Base-by-base conservation (phyloP, 2,888 invertebrate species). In the Tholera decimalis region DNA sequence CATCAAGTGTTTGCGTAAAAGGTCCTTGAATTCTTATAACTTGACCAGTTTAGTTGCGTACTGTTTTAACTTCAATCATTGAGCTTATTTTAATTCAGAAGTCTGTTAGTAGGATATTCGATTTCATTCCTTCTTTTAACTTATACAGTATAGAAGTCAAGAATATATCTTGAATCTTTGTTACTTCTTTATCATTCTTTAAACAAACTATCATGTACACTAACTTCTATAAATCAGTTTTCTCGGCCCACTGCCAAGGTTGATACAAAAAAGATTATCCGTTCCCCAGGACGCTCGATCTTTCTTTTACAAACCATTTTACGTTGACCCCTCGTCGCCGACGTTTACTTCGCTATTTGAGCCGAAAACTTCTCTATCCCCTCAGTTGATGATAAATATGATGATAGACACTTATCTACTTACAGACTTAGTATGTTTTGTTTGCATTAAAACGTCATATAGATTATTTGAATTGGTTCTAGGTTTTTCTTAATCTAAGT, bases 231-330 rank as follows among this genome's bases (percentile, higher is more conserved):
- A 39, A 15, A 28, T 47, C 5, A 61, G 20, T 53, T 44, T 33
- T 2, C 30, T 47, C 15, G n/a, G 18, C n/a, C 5, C 30, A 54
- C 37, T 65, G 37, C 53, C 43, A 73, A 65, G 37, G 35, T 62
- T 35, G 18, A 22, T 22, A 39, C 24, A 18, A 24, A 54, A 69
- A 49, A 62, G 51, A 7, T 53, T 9, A 8, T 39, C 11, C 28
- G 6, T 43, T 53, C 41, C 22, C 22, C 22, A 18, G 30, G 37
- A 28, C 22, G 35, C 2, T 53, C 13, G 26, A 1, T 43, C 9
- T 18, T 54, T 44, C 1, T 39, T 51, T 28, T 47, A 18, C 7
- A 4, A 35, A 39, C 73, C 73, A 73, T 24, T 71, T 65, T 71
- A 65, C 39, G 43, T 35, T 39, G 73, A 54, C 20, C 58, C 20